Percentiles rank a stretch among this genome's conserved stretches.
phyloP scores from a whole-genome alignment of 2,113 vertebrate species.

The Pyxicephalus adspersus region DNA sequence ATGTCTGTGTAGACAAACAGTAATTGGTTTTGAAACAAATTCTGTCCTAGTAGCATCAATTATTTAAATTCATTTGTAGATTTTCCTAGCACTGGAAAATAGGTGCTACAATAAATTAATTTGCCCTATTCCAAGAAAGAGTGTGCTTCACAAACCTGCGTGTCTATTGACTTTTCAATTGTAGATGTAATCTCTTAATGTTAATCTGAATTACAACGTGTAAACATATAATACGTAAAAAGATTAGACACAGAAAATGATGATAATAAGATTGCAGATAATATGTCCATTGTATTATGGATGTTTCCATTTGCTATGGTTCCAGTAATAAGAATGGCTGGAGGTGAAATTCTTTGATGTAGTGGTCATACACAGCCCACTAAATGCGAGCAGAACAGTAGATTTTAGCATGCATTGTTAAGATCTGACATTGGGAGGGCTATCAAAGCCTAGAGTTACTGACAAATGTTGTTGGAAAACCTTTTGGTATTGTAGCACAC shows the following conservation, averaged over 20 bases:
- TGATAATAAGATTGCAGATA: constrained; percentile 10
- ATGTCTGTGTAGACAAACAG: constrained; percentile 39
- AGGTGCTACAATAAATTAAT: constrained; percentile 15
- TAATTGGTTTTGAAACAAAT: constrained; percentile 41
- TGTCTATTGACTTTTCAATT: not conserved
- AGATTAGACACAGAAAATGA: not conserved
- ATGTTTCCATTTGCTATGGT: no score
- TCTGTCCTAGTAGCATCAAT: constrained; percentile 27
- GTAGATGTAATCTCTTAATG: not conserved
- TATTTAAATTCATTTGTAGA: constrained; percentile 43
- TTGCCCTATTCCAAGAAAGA: not conserved
- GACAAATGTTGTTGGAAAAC: no score
- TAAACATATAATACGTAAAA: not conserved
- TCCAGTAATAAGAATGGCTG: no score
- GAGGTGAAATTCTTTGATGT: no score
- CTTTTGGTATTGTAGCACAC: no score
- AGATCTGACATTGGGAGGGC: no score
- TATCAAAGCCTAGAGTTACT: no score
- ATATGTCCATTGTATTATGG: not conserved
- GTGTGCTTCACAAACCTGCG: not conserved
- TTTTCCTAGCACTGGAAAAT: not conserved
- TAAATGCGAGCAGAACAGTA: no score
- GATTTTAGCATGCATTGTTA: no score
- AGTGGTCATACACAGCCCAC: no score
- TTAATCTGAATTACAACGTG: not conserved